Conservation (phyloP, 2,113 vertebrate genomes). For the Excalfactoria chinensis region DNA sequence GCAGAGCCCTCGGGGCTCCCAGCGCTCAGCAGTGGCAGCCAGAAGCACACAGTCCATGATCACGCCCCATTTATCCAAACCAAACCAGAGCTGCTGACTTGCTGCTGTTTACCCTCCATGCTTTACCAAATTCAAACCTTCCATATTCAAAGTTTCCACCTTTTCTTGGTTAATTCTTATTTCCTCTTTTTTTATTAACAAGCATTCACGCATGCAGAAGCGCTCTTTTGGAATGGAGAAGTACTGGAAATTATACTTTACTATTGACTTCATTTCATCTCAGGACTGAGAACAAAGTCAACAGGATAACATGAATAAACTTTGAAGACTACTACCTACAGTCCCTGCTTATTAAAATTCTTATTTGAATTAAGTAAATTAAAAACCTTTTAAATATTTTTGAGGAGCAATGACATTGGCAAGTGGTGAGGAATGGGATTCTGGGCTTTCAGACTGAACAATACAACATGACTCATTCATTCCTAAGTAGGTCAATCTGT, state of each 20-base stretch:
- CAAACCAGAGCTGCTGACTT: neutral
- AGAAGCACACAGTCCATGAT: neutral
- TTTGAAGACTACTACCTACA: neutral
- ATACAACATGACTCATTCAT: neutral
- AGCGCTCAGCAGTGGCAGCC: neutral
- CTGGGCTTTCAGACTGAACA: neutral
- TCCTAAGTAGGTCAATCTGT: neutral
- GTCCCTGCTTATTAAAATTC: neutral
- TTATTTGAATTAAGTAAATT: neutral
- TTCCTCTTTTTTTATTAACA: neutral
- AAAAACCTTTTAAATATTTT: neutral
- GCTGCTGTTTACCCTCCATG: no score
- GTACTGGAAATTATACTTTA: neutral
- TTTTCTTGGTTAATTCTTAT: neutral
- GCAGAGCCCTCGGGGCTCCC: neutral
- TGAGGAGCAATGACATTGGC: neutral
- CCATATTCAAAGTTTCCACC: no score
- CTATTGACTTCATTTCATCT: neutral
- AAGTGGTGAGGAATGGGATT: neutral
- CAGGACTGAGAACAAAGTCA: neutral
- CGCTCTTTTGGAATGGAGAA: neutral
- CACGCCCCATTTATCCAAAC: fast-evolving
- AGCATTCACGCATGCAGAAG: neutral
- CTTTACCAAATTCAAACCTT: neutral
- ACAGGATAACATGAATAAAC: neutral